Evolutionary conservation across 2,888 invertebrate species (phyloP).

Genomic region (Leptogaster cylindrica): DNA sequence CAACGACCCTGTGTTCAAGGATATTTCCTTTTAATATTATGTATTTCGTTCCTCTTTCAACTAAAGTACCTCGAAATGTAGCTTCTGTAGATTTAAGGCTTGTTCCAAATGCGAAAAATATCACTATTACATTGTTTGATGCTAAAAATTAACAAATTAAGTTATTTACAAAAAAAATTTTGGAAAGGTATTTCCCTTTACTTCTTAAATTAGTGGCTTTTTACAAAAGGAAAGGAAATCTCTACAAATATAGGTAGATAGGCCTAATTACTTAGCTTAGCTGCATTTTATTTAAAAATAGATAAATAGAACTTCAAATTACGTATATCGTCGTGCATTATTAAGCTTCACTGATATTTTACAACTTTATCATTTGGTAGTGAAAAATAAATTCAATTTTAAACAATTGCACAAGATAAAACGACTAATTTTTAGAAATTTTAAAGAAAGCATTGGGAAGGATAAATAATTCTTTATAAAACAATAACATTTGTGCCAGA

Average conservation of each 20-base stretch:
- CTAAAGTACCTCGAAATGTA: conserved; percentile 6
- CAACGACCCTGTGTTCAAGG: conserved; percentile 23
- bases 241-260: conserved; percentile 37
- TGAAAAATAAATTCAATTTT: no score
- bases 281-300: conserved; percentile 44
- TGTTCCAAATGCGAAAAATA: conserved; percentile 37
- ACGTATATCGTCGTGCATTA: conserved; percentile 51
- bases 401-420: no score
- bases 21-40: conserved; percentile 11
- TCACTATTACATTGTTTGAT: conserved; percentile 31
- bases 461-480: no score
- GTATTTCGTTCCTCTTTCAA: neutral
- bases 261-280: conserved; percentile 39
- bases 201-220: conserved; percentile 30
- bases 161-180: conserved; percentile 20
- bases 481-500: no score
- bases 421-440: no score
- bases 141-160: conserved; percentile 22
- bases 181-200: neutral
- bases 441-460: conserved; percentile 17
- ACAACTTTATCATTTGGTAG: neutral
- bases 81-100: conserved; percentile 25
- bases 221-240: conserved; percentile 28
- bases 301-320: conserved; percentile 50
- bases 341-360: conserved; percentile 37